Conservation (phyloP, 2,113 vertebrate species). For the Macrotus californicus region DNA sequence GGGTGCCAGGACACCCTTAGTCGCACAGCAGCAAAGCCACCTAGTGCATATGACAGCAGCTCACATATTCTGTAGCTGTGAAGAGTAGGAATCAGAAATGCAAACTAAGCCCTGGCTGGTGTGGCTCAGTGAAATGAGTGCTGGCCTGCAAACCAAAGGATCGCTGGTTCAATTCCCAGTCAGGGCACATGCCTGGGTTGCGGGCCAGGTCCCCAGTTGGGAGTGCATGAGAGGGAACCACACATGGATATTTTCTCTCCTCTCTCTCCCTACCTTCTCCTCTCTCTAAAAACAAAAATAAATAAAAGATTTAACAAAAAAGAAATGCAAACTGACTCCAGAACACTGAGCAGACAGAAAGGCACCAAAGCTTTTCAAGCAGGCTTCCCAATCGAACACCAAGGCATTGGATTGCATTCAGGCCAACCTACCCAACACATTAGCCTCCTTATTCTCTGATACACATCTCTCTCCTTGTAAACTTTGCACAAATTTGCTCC, state of each 20-base stretch:
- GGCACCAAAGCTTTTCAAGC: neutral
- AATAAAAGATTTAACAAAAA: too few relatives aligned
- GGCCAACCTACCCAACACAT: neutral
- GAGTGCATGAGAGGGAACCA: too few relatives aligned
- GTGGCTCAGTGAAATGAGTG: too few relatives aligned
- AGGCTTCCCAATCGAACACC: neutral
- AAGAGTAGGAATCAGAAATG: neutral
- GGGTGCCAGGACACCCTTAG: neutral
- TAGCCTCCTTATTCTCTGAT: neutral
- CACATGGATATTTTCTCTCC: too few relatives aligned
- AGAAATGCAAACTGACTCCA: neutral
- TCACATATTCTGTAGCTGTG: neutral
- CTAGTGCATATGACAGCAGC: neutral
- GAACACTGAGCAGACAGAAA: neutral
- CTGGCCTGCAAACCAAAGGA: too few relatives aligned
- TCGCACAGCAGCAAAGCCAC: neutral
- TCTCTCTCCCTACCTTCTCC: too few relatives aligned
- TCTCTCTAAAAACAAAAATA: too few relatives aligned
- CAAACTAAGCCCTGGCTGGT: neutral
- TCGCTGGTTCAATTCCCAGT: too few relatives aligned
- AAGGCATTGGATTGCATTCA: neutral
- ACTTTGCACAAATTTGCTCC: neutral
- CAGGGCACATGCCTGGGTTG: too few relatives aligned
- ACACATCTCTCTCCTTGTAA: neutral
- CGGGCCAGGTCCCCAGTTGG: too few relatives aligned